Evolutionary conservation across 2,113 vertebrate genomes (phyloP).

Genomic region (Sterrhoptilus dennistouni): DNA sequence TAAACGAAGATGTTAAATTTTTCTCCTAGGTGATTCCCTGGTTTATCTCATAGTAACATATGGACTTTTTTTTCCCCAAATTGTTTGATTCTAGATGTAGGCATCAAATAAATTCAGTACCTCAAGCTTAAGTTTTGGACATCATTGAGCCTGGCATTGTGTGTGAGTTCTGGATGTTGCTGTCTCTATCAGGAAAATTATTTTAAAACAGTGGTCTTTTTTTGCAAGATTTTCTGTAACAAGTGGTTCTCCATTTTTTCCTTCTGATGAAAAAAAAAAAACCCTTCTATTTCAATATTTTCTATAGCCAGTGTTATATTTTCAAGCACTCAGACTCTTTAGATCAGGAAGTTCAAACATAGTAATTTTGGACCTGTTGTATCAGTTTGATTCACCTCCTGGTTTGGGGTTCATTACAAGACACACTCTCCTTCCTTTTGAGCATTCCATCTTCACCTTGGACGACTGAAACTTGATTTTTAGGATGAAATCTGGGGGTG

Average conservation of each 20-base stretch:
- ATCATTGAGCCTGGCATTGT: rapidly evolving
- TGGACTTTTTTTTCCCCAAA: neutral
- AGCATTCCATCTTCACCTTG: neutral
- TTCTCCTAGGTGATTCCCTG: rapidly evolving
- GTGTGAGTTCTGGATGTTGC: neutral
- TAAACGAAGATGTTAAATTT: neutral
- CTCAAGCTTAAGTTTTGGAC: neutral
- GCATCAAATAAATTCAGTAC: neutral
- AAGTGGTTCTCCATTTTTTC: neutral
- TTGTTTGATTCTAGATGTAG: neutral
- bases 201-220: neutral
- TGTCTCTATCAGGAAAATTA: neutral
- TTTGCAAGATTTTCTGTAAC: neutral
- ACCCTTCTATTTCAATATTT: neutral
- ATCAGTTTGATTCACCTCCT: neutral
- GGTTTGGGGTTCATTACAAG: neutral
- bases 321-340: neutral
- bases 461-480: neutral
- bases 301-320: neutral
- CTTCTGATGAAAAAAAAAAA: neutral
- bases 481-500: neutral
- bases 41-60: neutral
- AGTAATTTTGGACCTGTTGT: neutral
- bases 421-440: neutral
- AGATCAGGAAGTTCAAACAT: neutral